Conservation (phyloP, 2,888 invertebrate species). For the Hydroisotoma schaefferi region DNA sequence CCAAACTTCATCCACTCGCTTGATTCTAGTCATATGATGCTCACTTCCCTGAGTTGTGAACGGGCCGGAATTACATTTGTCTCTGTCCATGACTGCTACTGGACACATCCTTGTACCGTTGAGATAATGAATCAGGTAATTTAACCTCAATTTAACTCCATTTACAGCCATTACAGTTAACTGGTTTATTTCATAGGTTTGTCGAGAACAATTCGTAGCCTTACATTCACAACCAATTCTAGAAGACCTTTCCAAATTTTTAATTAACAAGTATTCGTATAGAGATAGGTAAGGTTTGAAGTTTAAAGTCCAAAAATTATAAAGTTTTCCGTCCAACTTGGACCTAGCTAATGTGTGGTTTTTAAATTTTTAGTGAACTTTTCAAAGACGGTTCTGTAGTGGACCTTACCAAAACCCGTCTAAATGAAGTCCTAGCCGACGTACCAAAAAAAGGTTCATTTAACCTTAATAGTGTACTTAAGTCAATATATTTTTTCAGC, state of each 20-base stretch:
- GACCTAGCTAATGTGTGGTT: background rate
- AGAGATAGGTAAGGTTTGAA: slow-evolving; percentile 59
- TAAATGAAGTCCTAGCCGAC: slow-evolving; percentile 61
- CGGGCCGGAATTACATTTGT: slow-evolving; percentile 81
- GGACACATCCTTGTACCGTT: slow-evolving; percentile 92
- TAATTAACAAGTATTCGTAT: slow-evolving; percentile 66
- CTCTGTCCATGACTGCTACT: slow-evolving; percentile 98
- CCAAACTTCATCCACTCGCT: slow-evolving; percentile 99
- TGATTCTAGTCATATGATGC: slow-evolving; percentile 99
- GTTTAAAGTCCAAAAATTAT: too few species aligned
- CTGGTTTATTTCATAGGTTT: slow-evolving; percentile 63
- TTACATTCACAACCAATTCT: slow-evolving; percentile 90
- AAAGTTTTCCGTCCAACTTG: background rate
- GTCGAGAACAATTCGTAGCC: slow-evolving; percentile 96
- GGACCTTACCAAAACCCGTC: slow-evolving; percentile 61
- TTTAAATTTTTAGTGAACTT: slow-evolving; percentile 54
- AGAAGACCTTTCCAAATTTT: slow-evolving; percentile 73
- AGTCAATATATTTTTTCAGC: slow-evolving; percentile 84
- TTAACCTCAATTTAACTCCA: background rate
- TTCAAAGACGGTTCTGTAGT: slow-evolving; percentile 56
- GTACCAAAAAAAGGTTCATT: slow-evolving; percentile 75
- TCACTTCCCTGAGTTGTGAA: slow-evolving; percentile 87
- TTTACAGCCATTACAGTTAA: background rate
- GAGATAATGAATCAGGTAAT: slow-evolving; percentile 80
- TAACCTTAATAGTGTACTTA: slow-evolving; percentile 68